phyloP scores from a whole-genome alignment of 2,113 vertebrate genomes.

The Furnarius figulus region DNA sequence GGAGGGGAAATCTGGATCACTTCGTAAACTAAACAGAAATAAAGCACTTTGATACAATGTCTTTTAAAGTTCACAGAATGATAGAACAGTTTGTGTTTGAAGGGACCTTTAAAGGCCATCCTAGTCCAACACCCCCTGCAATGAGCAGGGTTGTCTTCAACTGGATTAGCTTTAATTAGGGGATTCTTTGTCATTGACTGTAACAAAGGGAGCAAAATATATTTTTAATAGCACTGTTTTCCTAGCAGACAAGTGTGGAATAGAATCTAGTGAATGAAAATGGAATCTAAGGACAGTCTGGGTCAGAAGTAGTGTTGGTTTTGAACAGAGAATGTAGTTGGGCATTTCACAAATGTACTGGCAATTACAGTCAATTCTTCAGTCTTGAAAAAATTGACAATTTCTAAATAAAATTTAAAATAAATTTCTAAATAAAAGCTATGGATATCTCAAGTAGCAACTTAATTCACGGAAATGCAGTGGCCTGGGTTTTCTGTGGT shows the following conservation, averaged over 20 bases:
- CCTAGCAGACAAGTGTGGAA: not conserved
- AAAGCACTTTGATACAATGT: not conserved
- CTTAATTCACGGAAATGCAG: not conserved
- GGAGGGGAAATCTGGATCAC: not conserved
- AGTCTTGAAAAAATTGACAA: not conserved
- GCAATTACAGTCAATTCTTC: not conserved
- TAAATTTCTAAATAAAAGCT: not conserved
- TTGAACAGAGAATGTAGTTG: not conserved
- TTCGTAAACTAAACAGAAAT: not conserved
- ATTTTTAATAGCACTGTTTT: not conserved
- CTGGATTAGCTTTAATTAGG: not conserved
- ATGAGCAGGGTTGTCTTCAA: not conserved
- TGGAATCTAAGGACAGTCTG: not conserved
- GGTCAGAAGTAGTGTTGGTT: not conserved
- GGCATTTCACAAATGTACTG: not conserved
- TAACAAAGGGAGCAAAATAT: not conserved
- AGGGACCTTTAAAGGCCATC: not conserved
- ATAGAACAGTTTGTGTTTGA: not conserved
- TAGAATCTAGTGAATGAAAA: not conserved
- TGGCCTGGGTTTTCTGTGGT: not conserved
- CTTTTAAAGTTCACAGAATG: not conserved
- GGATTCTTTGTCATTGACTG: not conserved
- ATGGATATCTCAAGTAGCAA: not conserved
- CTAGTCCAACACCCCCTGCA: not conserved
- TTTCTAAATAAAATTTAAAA: slow-evolving; percentile 9